These are phyloP conservation scores for Drosophila asahinai DNA, from an alignment of 1,140 invertebrate species.

Conservation along the genomic window DNA sequence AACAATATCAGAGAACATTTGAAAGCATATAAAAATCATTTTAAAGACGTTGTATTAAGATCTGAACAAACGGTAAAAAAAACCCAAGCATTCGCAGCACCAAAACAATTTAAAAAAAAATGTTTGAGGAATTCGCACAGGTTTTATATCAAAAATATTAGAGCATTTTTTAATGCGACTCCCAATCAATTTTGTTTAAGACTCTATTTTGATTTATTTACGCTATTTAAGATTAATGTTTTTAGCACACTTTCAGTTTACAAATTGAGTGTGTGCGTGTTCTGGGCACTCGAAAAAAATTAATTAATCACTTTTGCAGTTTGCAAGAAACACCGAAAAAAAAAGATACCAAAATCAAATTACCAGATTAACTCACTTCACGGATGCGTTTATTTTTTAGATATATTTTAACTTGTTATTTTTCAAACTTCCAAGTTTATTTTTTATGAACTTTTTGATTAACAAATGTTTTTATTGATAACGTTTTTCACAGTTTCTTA, in stretches of 20 bases:
- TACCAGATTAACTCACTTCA: conserved; percentile 4
- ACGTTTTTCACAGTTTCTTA: neutral
- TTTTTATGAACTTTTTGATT: neutral
- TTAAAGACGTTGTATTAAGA: too few relatives aligned
- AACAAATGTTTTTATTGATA: neutral
- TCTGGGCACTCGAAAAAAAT: conserved; percentile 35
- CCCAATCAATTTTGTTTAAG: conserved; percentile 2
- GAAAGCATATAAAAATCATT: neutral
- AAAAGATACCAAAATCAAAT: neutral
- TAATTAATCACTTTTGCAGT: neutral
- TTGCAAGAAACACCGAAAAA: conserved; percentile 15
- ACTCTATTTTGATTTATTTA: neutral
- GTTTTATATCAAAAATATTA: neutral
- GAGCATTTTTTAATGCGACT: neutral
- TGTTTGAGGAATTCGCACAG: neutral
- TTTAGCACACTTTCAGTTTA: conserved; percentile 16
- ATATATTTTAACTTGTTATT: too few relatives aligned
- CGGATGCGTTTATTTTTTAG: neutral
- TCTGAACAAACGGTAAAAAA: neutral
- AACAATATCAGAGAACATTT: neutral
- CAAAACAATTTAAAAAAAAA: neutral
- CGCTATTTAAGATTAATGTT: conserved; percentile 6
- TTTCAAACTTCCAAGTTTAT: neutral
- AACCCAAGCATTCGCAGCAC: too few relatives aligned
- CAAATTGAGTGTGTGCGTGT: conserved; percentile 5